Percentiles rank a stretch among this genome's conserved stretches.
Conservation (phyloP, 2,888 invertebrate species). For the Drosophila stalkeri region DNA sequence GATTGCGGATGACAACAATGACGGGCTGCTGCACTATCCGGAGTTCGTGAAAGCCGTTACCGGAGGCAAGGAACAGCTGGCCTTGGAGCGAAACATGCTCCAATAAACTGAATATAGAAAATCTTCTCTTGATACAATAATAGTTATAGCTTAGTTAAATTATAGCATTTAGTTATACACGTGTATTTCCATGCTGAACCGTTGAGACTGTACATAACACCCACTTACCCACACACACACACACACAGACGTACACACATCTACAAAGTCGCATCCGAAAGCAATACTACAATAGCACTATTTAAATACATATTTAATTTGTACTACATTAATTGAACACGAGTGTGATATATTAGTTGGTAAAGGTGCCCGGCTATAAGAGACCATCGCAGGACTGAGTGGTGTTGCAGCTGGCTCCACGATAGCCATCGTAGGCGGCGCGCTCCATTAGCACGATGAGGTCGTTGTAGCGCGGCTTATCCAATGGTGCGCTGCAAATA, state of each 20-base stretch:
- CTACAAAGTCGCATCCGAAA: constrained; percentile 19
- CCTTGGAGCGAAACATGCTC: constrained; percentile 55
- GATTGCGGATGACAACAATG: constrained; percentile 93
- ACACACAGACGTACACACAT: constrained; percentile 15
- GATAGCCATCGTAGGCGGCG: constrained; percentile 89
- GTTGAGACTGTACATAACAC: constrained; percentile 68
- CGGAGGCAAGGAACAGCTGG: constrained; percentile 60
- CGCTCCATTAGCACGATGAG: constrained; percentile 88
- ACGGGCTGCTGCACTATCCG: constrained; percentile 94
- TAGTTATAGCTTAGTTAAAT: constrained; percentile 57
- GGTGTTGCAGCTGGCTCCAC: constrained; percentile 87
- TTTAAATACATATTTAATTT: constrained; percentile 63
- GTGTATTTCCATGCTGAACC: constrained; percentile 53
- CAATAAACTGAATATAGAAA: constrained; percentile 42
- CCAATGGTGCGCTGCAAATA: constrained; percentile 63
- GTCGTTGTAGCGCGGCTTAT: constrained; percentile 88
- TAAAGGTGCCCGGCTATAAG: constrained; percentile 34
- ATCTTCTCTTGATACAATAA: constrained; percentile 44
- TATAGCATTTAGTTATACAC: constrained; percentile 33
- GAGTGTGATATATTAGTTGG: constrained; percentile 1
- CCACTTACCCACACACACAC: constrained; percentile 3
- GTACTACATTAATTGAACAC: constrained; percentile 53
- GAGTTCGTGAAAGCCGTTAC: constrained; percentile 88
- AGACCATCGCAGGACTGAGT: constrained; percentile 86
- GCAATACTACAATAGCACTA: constrained; percentile 35